Base-by-base conservation (phyloP, 2,888 invertebrate species). In the Drosophila yooni region DNA sequence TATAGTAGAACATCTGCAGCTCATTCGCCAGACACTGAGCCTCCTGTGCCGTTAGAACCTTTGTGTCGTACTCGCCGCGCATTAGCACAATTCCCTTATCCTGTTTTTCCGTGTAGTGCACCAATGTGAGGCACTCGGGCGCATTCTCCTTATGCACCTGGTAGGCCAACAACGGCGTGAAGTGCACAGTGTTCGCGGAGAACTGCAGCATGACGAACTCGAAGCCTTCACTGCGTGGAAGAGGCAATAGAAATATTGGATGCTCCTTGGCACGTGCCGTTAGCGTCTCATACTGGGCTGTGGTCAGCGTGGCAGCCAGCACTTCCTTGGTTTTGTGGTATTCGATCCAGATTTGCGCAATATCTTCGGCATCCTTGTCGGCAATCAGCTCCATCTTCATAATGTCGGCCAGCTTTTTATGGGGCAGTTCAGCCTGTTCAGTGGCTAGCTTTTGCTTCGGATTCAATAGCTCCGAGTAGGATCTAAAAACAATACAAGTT, bases 111-210 rank as follows among this genome's bases (percentile, higher is more conserved):
- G 95, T 95, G 86, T 96, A 98, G 92, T 97, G 96, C 2, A 95
- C 94, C 89, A 98, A 94, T 2, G 96, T 96, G 33, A 98, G 94
- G 91, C 97, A 97, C 92, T 97, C 97, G 0, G 98, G 97, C 0
- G 98, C 97, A 93, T 97, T 97, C 93, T 97, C 98, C 89, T 96
- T 96, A 89, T 97, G 97, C 2, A 96, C 95, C 94, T 98, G 98
- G 92, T 96, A 98, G 86, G 97, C 97, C 43, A 97, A 94, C 11
- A 98, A 93, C 0, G 98, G 97, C 2, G 98, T 98, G 91, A 98
- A 97, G 91, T 98, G 97, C 27, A 96, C 95, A 54, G 96, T 94
- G 79, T 96, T 95, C 3, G 95, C 95, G 48, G 94, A 93, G 91
- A 95, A 96, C 91, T 98, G 97, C 60, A 95, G 94, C 94, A 98